Base-by-base conservation (phyloP, 2,888 invertebrate species). In the Metellina segmentata region DNA sequence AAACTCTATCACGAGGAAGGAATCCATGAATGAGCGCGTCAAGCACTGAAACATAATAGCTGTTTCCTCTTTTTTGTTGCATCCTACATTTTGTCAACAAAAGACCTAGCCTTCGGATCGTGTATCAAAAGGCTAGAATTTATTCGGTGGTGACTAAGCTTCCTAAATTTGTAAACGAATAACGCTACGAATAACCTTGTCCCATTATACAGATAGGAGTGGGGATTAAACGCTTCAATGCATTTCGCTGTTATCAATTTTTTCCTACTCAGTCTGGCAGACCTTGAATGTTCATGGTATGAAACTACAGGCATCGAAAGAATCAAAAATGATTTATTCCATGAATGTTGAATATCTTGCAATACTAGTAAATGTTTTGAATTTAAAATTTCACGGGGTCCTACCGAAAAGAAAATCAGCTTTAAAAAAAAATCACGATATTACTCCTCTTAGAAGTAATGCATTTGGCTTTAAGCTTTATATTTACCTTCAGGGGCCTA, bases 21-120 rank as follows among this genome's bases (percentile, higher is more conserved):
- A 48, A 72, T 11, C 52, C 9, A 82, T 52, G 71, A 72, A 82
- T 69, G 70, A 69, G 20, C 69, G 51, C 71, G 49, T 72, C 52
- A 72, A 72, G 72, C 82, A 72, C 72, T 82, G 82, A 82, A 82
- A 71, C 71, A 82, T 82, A 82, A 82, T 82, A 82, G 72, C 71
- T 72, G 51, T 70, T 69, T 81, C 70, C 70, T 49, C 81, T 11
- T n/a, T 70, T 81, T 75, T 69, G n/a, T 13, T 13, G 48, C 81
- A 20, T 81, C 20, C 69, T 20, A 19, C 13, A 13, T 48, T 13
- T 34, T 81, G 20, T 85, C 77, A 77, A 85, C 85, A 34, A 85
- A 77, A 61, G 85, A 85, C 19, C 49, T 49, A 85, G 48, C 85
- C 85, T 85, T 85, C 77, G 69, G 51, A 34, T 61, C 34, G 53